These are phyloP conservation scores for Virgularia gustaviana DNA, from an alignment of 92 coral and sea anemone species.

Conservation along the genomic window DNA sequence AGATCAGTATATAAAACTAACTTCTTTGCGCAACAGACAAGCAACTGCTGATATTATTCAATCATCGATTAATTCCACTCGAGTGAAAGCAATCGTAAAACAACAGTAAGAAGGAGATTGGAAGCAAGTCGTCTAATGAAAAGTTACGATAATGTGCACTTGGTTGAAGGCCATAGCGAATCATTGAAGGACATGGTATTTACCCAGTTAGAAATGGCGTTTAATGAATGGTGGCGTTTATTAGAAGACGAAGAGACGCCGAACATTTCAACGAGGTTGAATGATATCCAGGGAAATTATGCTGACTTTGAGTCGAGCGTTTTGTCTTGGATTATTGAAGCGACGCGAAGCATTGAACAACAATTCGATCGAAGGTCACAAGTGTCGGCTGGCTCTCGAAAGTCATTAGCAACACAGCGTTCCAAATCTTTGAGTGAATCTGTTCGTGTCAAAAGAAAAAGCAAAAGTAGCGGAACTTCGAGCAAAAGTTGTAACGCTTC, in stretches of 20 bases:
- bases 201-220: not conserved
- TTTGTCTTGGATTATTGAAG: not conserved
- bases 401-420: not conserved
- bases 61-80: not conserved
- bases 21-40: not conserved
- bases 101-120: not conserved
- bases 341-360: slow-evolving; percentile 9
- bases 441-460: slow-evolving; percentile 9
- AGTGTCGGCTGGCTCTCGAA: not conserved
- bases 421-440: not conserved
- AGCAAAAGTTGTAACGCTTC: not conserved
- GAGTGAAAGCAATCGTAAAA: not conserved
- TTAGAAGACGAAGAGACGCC: not conserved
- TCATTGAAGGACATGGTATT: not conserved
- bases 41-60: not conserved
- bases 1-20: not conserved
- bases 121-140: not conserved
- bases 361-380: not conserved
- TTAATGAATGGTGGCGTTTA: not conserved
- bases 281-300: not conserved
- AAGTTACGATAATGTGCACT: not conserved
- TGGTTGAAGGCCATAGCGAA: not conserved
- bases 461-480: not conserved
- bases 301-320: not conserved
- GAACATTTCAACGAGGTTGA: not conserved